Conservation (phyloP, 2,113 vertebrate genomes). For the Terrapene triunguis region DNA sequence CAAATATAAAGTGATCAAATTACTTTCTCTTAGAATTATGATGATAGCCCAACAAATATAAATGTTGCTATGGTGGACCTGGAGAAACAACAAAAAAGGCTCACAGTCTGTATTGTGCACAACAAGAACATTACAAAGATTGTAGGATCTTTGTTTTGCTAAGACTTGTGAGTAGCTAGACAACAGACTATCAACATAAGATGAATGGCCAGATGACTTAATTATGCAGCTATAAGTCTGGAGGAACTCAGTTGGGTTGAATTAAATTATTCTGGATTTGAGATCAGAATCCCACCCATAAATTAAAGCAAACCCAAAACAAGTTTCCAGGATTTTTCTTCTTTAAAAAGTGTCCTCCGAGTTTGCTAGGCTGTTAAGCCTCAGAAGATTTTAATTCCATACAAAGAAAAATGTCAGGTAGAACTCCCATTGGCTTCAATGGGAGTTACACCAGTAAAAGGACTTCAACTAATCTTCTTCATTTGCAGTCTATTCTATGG, state of each 20-base stretch:
- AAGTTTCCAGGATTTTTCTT: fast-evolving
- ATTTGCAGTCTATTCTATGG: background rate
- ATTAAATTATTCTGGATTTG: background rate
- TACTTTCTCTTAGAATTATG: background rate
- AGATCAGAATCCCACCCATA: background rate
- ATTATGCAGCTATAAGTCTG: fast-evolving
- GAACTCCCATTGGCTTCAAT: background rate
- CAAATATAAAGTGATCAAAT: background rate
- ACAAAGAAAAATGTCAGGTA: background rate
- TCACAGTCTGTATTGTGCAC: background rate
- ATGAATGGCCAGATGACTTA: background rate
- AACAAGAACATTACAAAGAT: background rate
- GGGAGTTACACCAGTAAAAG: background rate
- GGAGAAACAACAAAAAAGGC: background rate
- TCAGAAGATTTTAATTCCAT: background rate
- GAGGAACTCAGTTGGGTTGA: background rate
- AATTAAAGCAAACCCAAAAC: background rate
- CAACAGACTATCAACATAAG: background rate
- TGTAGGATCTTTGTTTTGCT: background rate
- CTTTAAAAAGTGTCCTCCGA: background rate
- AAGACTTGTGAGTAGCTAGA: background rate
- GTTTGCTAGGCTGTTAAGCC: background rate
- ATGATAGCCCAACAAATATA: background rate
- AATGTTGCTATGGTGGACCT: background rate
- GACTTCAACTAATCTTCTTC: background rate